Evolutionary conservation across 2,888 invertebrate genomes (phyloP).

Genomic region (Steinernema carpocapsae): DNA sequence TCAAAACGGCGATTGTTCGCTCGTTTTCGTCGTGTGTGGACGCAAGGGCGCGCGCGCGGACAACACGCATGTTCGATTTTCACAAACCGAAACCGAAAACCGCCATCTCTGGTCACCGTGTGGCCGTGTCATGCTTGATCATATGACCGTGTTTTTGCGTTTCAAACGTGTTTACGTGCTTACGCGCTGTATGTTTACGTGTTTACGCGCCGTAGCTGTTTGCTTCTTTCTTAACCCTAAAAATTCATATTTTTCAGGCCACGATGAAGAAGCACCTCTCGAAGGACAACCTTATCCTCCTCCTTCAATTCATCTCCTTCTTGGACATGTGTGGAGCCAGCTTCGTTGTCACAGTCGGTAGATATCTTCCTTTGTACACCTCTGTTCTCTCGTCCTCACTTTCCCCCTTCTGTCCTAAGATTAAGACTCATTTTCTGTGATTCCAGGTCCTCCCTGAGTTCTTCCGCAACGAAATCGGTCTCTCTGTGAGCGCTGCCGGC

Average conservation of each 20-base stretch:
- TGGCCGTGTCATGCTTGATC: too few relatives aligned
- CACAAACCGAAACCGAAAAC: too few relatives aligned
- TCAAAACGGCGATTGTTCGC: too few relatives aligned
- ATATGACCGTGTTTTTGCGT: too few relatives aligned
- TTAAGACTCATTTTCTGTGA: neutral
- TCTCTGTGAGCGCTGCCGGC: slow-evolving; percentile 40
- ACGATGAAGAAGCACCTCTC: neutral
- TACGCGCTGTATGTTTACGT: too few relatives aligned
- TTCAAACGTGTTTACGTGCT: too few relatives aligned
- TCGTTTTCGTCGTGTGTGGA: too few relatives aligned
- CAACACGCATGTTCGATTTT: too few relatives aligned
- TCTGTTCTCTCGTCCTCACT: neutral
- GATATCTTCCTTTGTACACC: neutral
- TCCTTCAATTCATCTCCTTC: slow-evolving; percentile 27
- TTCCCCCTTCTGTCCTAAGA: neutral
- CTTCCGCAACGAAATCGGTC: slow-evolving; percentile 34
- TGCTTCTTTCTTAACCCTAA: neutral
- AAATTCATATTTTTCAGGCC: neutral
- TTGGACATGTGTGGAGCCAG: slow-evolving; percentile 43
- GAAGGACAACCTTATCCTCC: neutral
- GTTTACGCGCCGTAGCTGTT: too few relatives aligned
- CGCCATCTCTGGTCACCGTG: too few relatives aligned
- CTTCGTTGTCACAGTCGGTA: slow-evolving; percentile 38
- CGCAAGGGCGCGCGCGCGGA: too few relatives aligned
- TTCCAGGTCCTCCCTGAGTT: slow-evolving; percentile 31